Conservation (phyloP, 2,888 invertebrate species). For the Microctonus hyperodae region DNA sequence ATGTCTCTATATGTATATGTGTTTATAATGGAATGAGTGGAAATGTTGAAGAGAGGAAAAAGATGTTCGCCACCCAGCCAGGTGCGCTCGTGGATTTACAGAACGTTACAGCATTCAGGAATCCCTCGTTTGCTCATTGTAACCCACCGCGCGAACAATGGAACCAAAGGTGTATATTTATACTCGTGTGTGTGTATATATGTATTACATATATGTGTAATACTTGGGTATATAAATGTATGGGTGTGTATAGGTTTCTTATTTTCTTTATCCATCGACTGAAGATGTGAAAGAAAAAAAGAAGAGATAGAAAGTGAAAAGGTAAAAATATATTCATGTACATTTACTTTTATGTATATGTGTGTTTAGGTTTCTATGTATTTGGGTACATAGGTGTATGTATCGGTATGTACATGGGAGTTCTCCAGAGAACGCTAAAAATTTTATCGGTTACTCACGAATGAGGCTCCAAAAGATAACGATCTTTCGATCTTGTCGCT, state of each 20-base stretch:
- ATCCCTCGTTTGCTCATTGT: conserved; percentile 39
- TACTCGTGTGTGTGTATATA: neutral
- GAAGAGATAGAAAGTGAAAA: neutral
- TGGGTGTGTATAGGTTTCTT: too few species aligned
- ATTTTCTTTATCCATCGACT: conserved; percentile 10
- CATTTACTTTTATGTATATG: too few species aligned
- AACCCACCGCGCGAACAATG: conserved; percentile 35
- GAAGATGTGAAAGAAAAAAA: neutral
- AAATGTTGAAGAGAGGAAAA: conserved; percentile 32
- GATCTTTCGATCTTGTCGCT: conserved; percentile 20
- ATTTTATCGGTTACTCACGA: conserved; percentile 29
- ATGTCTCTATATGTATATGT: conserved; percentile 6
- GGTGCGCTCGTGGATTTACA: conserved; percentile 51
- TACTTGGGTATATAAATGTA: too few species aligned
- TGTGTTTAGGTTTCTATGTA: too few species aligned
- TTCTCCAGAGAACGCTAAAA: conserved; percentile 21
- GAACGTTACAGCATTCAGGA: conserved; percentile 57
- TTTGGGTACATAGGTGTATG: too few species aligned
- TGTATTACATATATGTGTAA: neutral
- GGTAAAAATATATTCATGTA: too few species aligned
- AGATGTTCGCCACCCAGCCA: conserved; percentile 53
- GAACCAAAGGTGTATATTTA: conserved; percentile 26
- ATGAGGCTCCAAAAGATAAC: conserved; percentile 24
- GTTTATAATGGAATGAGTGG: neutral
- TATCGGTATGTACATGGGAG: neutral